Conservation (phyloP, 2,797 vertebrate genomes). For the Austrolebias charrua region DNA sequence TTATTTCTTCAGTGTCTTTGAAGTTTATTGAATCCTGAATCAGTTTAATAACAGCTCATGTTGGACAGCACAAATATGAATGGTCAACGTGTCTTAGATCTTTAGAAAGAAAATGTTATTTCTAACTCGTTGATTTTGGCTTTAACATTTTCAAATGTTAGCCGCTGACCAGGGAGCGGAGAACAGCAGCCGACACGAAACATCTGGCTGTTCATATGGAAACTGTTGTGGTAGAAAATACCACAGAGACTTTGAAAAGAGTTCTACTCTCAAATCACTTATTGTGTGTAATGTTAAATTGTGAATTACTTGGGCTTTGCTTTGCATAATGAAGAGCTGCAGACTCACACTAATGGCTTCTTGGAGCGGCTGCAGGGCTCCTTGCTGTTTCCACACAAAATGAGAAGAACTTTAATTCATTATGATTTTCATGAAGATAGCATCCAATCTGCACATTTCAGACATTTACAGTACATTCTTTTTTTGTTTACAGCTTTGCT, state of each 20-base stretch:
- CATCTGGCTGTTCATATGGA: conserved; percentile 18
- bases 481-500: not conserved
- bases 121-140: conserved; percentile 1
- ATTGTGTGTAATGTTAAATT: conserved; percentile 36
- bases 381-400: conserved; percentile 30
- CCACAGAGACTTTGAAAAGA: conserved; percentile 32
- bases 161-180: conserved; percentile 4
- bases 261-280: conserved; percentile 32
- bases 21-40: not conserved
- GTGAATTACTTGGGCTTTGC: conserved; percentile 35
- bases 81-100: conserved; percentile 11
- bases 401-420: conserved; percentile 27
- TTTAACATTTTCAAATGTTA: conserved; percentile 7
- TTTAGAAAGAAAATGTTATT: not conserved
- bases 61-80: not conserved
- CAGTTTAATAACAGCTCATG: not conserved
- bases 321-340: conserved; percentile 49
- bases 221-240: conserved; percentile 19
- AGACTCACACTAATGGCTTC: conserved; percentile 34
- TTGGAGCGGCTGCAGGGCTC: conserved; percentile 21
- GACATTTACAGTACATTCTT: not conserved
- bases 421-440: conserved; percentile 21
- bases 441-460: conserved; percentile 1
- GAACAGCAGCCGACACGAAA: not conserved
- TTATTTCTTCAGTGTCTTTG: not conserved